Conservation (phyloP, 2,113 vertebrate species). For the Colinus virginianus region DNA sequence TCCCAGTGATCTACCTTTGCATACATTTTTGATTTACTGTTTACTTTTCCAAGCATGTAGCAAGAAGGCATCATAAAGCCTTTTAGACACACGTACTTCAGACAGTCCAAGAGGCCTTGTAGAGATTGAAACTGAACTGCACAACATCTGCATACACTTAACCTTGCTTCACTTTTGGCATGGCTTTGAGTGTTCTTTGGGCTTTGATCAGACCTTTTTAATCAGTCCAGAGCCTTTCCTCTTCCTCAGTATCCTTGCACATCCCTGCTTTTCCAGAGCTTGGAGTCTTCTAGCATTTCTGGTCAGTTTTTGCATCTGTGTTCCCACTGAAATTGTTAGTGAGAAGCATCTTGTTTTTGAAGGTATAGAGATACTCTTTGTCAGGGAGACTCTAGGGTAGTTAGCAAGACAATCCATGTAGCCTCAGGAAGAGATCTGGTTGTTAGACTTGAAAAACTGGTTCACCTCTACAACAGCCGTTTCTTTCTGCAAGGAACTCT, state of each 20-base stretch:
- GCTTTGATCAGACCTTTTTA: constrained; percentile 64
- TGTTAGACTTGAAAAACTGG: constrained; percentile 44
- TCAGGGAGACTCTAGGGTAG: neutral
- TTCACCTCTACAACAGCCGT: neutral
- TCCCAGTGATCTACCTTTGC: neutral
- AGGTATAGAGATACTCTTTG: neutral
- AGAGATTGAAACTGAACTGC: constrained; percentile 38
- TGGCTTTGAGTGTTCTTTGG: constrained; percentile 38
- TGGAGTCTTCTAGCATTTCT: neutral
- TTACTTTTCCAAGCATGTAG: constrained; percentile 39
- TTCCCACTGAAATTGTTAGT: neutral
- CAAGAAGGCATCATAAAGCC: constrained; percentile 31
- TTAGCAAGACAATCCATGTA: neutral
- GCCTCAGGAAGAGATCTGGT: constrained; percentile 1
- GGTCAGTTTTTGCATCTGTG: neutral
- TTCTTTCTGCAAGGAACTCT: neutral
- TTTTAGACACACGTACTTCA: constrained; percentile 41
- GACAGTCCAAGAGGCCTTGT: constrained; percentile 43
- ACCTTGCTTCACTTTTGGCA: constrained; percentile 35
- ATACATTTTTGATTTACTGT: constrained; percentile 38
- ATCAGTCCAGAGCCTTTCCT: constrained; percentile 19
- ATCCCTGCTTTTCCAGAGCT: neutral
- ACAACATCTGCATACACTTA: constrained; percentile 43
- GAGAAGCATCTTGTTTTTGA: neutral
- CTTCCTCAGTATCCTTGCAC: neutral